Base-by-base conservation (phyloP, 2,888 invertebrate species). In the Celastrina argiolus region DNA sequence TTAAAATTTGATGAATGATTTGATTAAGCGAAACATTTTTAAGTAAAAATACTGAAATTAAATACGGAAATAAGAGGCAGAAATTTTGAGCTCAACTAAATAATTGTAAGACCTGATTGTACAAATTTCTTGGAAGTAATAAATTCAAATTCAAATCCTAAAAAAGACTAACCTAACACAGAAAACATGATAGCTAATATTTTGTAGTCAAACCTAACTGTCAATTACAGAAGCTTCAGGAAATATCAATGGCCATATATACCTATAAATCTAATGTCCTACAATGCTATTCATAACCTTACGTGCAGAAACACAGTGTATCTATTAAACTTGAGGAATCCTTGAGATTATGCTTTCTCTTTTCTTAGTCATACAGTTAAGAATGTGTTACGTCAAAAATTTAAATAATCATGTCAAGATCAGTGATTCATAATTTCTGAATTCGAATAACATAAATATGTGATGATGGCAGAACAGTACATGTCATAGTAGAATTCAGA, bases 371-470 rank as follows among this genome's bases (percentile, higher is more conserved):
- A 69, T 68, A 66, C 28, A 42, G 58, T 66, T 66, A 51, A 59
- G 34, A 65, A 45, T 39, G 22, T 63, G 34, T 59, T 56, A 58
- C 58, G 42, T 14, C 34, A 63, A 31, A 39, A 66, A 65, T 31
- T 63, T 63, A 68, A 66, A 66, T 64, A 75, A 71, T 65, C 68
- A 66, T 73, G 76, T 76, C 75, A 76, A 77, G 76, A 75, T 71
- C 76, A 69, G 65, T 68, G 70, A 73, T 68, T 74, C 74, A 74
- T 65, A 45, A 56, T 61, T 63, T 66, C 56, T 42, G 58, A 66
- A 64, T 70, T 69, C 41, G 63, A 66, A 69, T 69, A 26, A n/a
- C 5, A 34, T 36, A 34, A 26, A 28, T 61, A 34, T 56, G 2
- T 31, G 18, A 56, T 41, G 5, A 36, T 12, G 39, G 2, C 56